Base-by-base conservation (phyloP, 2,888 invertebrate species). In the Cerceris ruficornis region DNA sequence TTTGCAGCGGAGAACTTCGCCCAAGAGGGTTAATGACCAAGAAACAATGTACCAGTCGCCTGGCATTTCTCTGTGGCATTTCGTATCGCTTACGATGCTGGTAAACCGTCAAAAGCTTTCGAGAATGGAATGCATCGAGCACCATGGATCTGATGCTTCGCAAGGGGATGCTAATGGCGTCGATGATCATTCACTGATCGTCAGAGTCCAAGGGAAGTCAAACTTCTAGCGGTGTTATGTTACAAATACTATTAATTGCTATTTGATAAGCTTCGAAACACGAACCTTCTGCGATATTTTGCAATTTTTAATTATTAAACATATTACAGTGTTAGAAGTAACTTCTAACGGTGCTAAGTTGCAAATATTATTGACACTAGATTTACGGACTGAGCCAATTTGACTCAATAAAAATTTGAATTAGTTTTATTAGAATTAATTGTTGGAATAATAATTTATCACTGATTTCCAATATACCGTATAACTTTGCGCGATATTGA, bases 1-100 rank as follows among this genome's bases (percentile, higher is more conserved):
- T 58, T 50, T 17, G 28, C 54, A n/a, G n/a, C 1, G n/a, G 14
- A 54, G 54, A 9, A 49, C 60, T 55, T 66, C 39, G 55, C 64
- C 50, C 49, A 58, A n/a, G 42, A 54, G 69, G 81, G 86, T 87
- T 88, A 87, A 85, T 85, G 86, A 85, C 87, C 85, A 85, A 86
- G 82, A 66, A 82, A 82, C 82, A 82, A 82, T 75, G 81, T 66
- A 66, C 52, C 49, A 42, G 39, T 60, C 60, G 41, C 64, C 54
- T 61, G 17, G 75, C 73, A 70, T 75, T 78, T 82, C 82, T 50
- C 65, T 57, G 15, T 43, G 75, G 74, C 68, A 68, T 72, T 82
- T 82, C 71, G 64, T 67, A 59, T 59, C 74, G 28, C 57, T 46
- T 49, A 39, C 28, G 43, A 17, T 70, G 71, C 65, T 55, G 61